Evolutionary conservation across 2,113 vertebrate species (phyloP), one percentile per base, ranked within the genome.

Genomic region (Artemisiospiza belli): DNA sequence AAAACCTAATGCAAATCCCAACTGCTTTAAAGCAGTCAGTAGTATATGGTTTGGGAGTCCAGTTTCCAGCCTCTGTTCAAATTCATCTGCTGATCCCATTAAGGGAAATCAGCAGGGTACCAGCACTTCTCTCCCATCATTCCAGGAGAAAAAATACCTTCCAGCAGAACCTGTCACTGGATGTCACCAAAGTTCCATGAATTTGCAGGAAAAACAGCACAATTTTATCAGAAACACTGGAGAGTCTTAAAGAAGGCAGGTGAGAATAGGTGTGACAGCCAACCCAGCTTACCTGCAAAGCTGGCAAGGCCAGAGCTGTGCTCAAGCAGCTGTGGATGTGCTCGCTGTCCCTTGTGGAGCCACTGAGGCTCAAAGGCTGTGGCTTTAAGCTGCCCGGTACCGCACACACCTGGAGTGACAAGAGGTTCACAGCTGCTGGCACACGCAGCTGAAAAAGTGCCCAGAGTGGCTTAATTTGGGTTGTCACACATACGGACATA

Each of bases 161-260:
- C 74, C 81, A 83, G 87, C 68, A 87, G 80, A 95, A 94, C 25
- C 37, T 87, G 94, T 95, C 88, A 89, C 92, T 96, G 94, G 93
- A 87, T 93, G 90, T 94, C 95, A 95, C 89, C 94, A 75, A 92
- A 94, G 81, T 94, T 96, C 94, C 87, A 89, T 57, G 82, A 91
- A 95, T 92, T 96, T 83, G 33, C 64, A 87, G 70, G 63, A 69
- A 78, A 96, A 92, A 52, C 18, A 91, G 55, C 46, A 77, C 20
- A 66, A 58, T 81, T 94, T 96, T 96, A 86, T 84, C 67, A 83
- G 85, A 80, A 95, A 97, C 91, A 88, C 51, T 78, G 14, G 43
- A 39, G 39, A 83, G 11, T 30, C 68, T 72, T 86, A 74, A 63
- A 86, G 70, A 69, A 69, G 33, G n/a, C 25, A 75, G 63, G 31